Evolutionary conservation across 2,113 vertebrate species (phyloP).

Genomic region (Psephotus haematonotus): DNA sequence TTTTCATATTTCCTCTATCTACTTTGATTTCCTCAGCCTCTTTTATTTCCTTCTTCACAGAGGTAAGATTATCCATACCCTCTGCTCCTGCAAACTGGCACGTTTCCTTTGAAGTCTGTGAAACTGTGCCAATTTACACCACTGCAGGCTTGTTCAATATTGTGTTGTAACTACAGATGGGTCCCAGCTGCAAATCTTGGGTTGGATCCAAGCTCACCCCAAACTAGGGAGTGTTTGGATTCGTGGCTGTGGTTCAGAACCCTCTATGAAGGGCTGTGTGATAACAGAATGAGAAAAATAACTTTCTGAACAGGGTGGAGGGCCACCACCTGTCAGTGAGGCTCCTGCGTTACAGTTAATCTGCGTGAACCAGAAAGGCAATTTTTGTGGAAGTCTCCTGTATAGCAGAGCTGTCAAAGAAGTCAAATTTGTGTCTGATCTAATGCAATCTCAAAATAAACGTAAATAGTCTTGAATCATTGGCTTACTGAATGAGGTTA

Average conservation of each 20-base stretch:
- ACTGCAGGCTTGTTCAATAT: not conserved
- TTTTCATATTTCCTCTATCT: conserved; percentile 16
- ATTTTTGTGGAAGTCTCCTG: not conserved
- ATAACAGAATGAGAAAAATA: not conserved
- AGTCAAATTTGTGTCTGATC: not conserved
- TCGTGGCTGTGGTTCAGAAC: not conserved
- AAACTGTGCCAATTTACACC: conserved; percentile 38
- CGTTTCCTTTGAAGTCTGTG: not conserved
- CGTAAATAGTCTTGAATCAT: not conserved
- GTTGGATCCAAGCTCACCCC: conserved; percentile 26
- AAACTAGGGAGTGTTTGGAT: conserved; percentile 21
- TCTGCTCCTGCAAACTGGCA: conserved; percentile 22
- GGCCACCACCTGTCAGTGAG: not conserved
- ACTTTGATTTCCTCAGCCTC: not conserved
- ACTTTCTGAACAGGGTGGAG: not conserved
- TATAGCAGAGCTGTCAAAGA: not conserved
- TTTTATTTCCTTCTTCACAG: conserved; percentile 10
- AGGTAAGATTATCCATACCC: not conserved
- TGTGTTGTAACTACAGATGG: conserved; percentile 43
- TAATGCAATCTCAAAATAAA: not conserved
- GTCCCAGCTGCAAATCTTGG: conserved; percentile 38
- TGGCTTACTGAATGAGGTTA: not conserved
- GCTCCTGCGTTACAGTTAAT: not conserved
- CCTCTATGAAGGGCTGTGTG: not conserved
- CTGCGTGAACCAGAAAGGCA: not conserved